These are phyloP conservation scores for Trileptium ribeirensis DNA, from an alignment of 2,888 invertebrate species.

Conservation along the genomic window DNA sequence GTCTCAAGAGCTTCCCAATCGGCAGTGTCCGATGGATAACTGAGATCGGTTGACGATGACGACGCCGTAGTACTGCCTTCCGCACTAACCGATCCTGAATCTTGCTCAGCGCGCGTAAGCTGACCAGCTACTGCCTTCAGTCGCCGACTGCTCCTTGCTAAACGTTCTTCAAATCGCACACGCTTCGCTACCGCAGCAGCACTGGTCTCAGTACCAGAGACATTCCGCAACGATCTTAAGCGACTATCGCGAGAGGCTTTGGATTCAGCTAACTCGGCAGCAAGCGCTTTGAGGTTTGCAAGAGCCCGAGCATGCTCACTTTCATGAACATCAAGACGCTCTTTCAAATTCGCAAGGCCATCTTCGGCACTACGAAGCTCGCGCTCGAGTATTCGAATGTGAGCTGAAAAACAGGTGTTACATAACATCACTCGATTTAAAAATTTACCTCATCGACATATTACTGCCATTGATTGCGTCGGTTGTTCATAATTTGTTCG, in stretches of 20 bases:
- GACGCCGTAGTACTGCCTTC: no score
- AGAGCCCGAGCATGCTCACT: no score
- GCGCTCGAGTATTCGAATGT: slow-evolving; percentile 10
- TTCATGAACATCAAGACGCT: background rate
- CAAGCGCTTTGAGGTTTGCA: background rate
- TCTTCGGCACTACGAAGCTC: slow-evolving; percentile 6
- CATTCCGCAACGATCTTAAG: background rate
- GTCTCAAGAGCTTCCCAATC: background rate
- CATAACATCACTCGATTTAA: no score
- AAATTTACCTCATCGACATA: no score
- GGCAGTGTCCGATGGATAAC: background rate
- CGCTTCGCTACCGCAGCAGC: no score
- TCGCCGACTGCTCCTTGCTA: no score
- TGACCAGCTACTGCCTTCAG: no score
- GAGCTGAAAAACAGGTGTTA: background rate
- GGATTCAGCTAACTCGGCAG: no score
- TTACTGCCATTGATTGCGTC: no score
- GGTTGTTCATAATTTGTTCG: no score
- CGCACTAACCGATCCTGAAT: background rate
- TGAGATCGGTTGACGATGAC: no score
- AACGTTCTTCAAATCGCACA: background rate
- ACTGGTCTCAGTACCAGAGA: no score
- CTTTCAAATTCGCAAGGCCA: background rate
- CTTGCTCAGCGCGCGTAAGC: background rate
- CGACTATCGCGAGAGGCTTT: background rate